Percentiles rank a stretch among this genome's conserved stretches.
phyloP scores from a whole-genome alignment of 2,113 vertebrate genomes.

The Elachura formosa region DNA sequence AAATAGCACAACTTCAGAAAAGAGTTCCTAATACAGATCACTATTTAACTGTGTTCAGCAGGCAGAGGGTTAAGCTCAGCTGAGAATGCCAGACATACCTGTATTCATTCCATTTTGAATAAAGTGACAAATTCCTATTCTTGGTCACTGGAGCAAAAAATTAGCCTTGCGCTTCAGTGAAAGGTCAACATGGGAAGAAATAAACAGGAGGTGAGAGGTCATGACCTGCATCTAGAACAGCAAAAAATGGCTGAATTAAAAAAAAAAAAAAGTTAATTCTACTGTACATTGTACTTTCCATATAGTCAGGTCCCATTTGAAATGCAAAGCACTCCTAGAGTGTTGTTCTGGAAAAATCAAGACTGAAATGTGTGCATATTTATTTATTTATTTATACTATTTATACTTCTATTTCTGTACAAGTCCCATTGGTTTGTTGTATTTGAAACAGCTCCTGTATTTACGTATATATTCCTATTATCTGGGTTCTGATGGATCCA shows the following conservation, averaged over 20 bases:
- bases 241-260: constrained; percentile 12
- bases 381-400: not conserved
- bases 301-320: not conserved
- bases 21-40: constrained; percentile 3
- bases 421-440: not conserved
- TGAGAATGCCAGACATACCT: constrained; percentile 68
- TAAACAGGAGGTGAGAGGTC: constrained; percentile 62
- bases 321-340: not conserved
- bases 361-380: not conserved
- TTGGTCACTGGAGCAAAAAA: constrained; percentile 83
- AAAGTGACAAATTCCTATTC: constrained; percentile 81
- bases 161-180: constrained; percentile 75
- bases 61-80: constrained; percentile 41
- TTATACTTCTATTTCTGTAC: not conserved
- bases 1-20: constrained; percentile 10
- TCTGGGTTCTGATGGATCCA: not conserved
- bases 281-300: not conserved
- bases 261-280: not conserved
- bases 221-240: constrained; percentile 12
- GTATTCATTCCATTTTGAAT: constrained; percentile 75
- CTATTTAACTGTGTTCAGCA: constrained; percentile 19
- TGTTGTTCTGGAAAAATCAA: not conserved
- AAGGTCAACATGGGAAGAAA: constrained; percentile 72
- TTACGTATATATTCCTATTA: not conserved
- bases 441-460: not conserved